Evolutionary conservation across 2,888 invertebrate species (phyloP).

Genomic region (Epistrophella euchroma): DNA sequence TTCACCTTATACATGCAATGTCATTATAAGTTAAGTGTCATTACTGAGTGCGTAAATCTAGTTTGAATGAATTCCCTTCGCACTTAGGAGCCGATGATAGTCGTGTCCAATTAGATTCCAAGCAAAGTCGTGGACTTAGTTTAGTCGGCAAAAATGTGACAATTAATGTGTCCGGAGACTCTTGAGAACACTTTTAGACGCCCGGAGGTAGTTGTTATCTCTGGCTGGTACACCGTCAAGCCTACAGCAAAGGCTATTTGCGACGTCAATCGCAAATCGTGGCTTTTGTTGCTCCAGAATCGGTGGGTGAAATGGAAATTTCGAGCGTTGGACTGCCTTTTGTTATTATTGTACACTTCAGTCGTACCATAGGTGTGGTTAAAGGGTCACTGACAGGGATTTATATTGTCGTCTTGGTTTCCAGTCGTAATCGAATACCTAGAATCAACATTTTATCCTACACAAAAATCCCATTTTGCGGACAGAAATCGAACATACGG

Average conservation of each 20-base stretch:
- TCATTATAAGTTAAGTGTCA: constrained; percentile 26
- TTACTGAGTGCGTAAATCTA: constrained; percentile 59
- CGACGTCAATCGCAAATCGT: neutral
- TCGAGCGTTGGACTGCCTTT: constrained; percentile 4
- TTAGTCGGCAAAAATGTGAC: constrained; percentile 61
- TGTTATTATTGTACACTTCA: constrained; percentile 8
- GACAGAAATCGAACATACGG: constrained; percentile 19
- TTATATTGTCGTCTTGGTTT: constrained; percentile 32
- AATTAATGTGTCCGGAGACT: constrained; percentile 56
- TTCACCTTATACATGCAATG: neutral
- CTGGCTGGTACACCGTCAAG: too few species aligned
- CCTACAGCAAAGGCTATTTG: too few species aligned
- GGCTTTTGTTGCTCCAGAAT: constrained; percentile 25
- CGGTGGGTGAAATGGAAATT: constrained; percentile 51
- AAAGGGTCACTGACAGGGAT: constrained; percentile 34
- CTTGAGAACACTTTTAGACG: constrained; percentile 7
- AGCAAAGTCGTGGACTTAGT: neutral
- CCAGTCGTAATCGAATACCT: constrained; percentile 24
- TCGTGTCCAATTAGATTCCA: constrained; percentile 60
- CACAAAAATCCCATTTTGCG: constrained; percentile 60
- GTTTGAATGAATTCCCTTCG: constrained; percentile 52
- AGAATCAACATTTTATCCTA: constrained; percentile 55
- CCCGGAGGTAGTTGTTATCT: constrained; percentile 28
- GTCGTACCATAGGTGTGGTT: constrained; percentile 48
- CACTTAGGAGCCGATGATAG: constrained; percentile 23